Base-by-base conservation (phyloP, 2,888 invertebrate species). In the Tenodera sinensis region DNA sequence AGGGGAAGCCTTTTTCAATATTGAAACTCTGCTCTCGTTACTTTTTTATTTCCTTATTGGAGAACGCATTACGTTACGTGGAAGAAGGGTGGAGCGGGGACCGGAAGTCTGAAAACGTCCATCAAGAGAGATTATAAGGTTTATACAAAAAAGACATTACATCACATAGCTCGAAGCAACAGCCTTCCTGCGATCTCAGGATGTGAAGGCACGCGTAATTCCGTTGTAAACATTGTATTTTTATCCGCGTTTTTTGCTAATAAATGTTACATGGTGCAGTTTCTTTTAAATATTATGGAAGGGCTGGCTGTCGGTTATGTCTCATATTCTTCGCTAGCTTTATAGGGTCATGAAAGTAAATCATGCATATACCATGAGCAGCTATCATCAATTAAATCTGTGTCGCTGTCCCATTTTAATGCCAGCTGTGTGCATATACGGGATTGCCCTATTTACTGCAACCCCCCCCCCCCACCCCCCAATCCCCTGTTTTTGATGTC, bases 121-220 rank as follows among this genome's bases (percentile, higher is more conserved):
- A 90, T 90, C 90, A 90, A 89, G 90, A 89, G 87, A 88, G 90
- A 90, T 90, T 90, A 90, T 89, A 90, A 90, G 90, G 90, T 88
- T 90, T 90, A 90, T 90, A 89, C 85, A 81, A 85, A 89, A 71
- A 90, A 88, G 90, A 90, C 90, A 90, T 90, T 88, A 89, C 90
- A 89, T 89, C 89, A 89, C 84, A 71, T 71, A 71, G 54, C 54
- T 71, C 20, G 54, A 71, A 71, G 54, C 54, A 84, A 71, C 81
- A 34, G 84, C 47, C 85, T 85, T 85, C 85, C 47, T 85, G 28
- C 27, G 20, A 42, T 85, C 47, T 71, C 34, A 71, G 54, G 25
- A 71, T 71, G 54, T 71, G 54, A 71, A 71, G 54, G 54, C 54
- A 71, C 25, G 54, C 54, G 54, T 71, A 71, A 71, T 71, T 71